Evolutionary conservation across 2,113 vertebrate genomes (phyloP).

Genomic region (Heterochromis multidens): DNA sequence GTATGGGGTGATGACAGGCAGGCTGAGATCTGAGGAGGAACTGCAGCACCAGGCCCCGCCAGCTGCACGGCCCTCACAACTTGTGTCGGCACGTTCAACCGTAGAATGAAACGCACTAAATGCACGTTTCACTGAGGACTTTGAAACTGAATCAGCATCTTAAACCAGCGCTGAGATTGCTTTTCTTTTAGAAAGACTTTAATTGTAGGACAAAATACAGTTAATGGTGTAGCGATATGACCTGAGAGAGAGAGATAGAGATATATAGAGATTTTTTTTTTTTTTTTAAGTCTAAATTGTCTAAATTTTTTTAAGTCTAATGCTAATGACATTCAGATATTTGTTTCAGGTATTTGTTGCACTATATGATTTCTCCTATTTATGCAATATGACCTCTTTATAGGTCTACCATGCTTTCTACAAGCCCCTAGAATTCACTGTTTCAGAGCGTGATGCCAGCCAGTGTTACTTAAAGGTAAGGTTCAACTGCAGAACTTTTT

Average conservation of each 20-base stretch:
- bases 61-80: conserved; percentile 63
- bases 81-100: conserved; percentile 64
- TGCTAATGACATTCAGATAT: too few relatives aligned
- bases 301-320: too few relatives aligned
- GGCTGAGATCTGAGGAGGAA: conserved; percentile 64
- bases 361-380: background rate
- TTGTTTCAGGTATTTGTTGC: background rate
- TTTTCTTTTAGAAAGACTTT: background rate
- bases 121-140: background rate
- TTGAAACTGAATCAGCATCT: conserved; percentile 6
- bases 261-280: too few relatives aligned
- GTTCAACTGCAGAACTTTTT: background rate
- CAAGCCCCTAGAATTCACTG: conserved; percentile 91
- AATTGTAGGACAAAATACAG: background rate
- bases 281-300: too few relatives aligned
- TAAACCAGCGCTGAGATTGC: background rate
- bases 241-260: too few relatives aligned
- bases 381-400: background rate
- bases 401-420: conserved; percentile 95
- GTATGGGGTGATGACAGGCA: conserved; percentile 70
- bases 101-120: conserved; percentile 29
- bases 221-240: background rate
- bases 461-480: conserved; percentile 95
- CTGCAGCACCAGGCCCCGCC: conserved; percentile 40
- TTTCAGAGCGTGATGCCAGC: conserved; percentile 82